Evolutionary conservation across 1,140 invertebrate genomes (phyloP), one percentile per base, ranked within the genome.

Genomic region (Drosophila nikananu): DNA sequence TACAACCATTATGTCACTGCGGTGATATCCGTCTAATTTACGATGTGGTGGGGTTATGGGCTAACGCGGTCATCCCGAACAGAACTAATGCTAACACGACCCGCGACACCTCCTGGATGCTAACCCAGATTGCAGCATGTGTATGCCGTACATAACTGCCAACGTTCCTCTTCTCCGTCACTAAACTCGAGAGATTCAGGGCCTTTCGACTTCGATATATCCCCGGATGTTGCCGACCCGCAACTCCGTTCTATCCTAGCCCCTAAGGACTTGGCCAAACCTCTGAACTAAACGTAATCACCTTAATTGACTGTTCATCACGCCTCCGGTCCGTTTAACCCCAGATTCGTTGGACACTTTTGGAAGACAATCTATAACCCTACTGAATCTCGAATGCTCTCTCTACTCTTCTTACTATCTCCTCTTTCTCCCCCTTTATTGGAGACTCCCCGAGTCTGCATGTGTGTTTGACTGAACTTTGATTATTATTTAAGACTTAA

Each of bases 131-230:
- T 61, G 44, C 17, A 76, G 86, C 84, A 90, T 80, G 81, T 89
- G 67, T 89, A 68, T 77, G 67, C 84, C 77, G 67, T 77, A 72
- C 72, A 70, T 83, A 89, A 89, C 81, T 89, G 60, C 58, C 44
- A 54, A 58, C 37, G 51, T 46, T 46, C n/a, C 19, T 8, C n/a
- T 48, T 30, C 13, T 30, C 37, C 35, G 62, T 81, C 52, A 89
- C 83, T 83, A 77, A 87, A 83, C 51, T 48, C 46, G 49, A 58
- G 48, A 80, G 55, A 68, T 65, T 57, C 37, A 60, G 41, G 32
- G 19, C 35, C 25, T 57, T 25, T 25, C 3, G 37, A 61, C 42
- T 66, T 35, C 19, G 55, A 71, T 52, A 58, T 62, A 35, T 37
- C 12, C 30, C 5, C 6, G n/a, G 32, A 17, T 12, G 23, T 48